These are phyloP conservation scores for Malaclemys terrapin DNA, from an alignment of 2,113 vertebrate species.

Conservation along the genomic window DNA sequence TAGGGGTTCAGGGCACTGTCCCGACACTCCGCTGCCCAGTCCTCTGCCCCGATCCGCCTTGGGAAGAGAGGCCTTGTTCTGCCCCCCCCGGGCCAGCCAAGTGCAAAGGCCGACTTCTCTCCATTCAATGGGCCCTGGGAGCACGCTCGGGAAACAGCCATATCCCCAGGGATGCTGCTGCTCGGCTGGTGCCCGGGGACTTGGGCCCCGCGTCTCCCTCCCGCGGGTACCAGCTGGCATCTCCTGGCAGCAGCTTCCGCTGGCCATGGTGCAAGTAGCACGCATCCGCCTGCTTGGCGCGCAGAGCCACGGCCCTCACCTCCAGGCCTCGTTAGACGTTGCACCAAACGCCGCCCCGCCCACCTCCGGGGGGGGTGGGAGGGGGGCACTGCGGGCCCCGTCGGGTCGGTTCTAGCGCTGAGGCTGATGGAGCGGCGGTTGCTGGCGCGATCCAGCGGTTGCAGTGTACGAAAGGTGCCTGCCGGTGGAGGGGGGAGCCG, in stretches of 20 bases:
- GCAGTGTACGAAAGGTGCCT: too few species aligned
- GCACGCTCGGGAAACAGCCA: background rate
- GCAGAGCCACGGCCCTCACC: too few species aligned
- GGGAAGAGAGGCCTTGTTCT: slow-evolving; percentile 14
- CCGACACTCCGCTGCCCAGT: background rate
- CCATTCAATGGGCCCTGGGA: background rate
- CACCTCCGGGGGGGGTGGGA: too few species aligned
- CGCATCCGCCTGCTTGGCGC: background rate
- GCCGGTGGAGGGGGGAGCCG: background rate
- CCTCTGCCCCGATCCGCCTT: background rate
- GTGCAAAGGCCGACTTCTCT: slow-evolving; percentile 16
- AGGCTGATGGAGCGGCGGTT: too few species aligned
- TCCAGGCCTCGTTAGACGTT: too few species aligned
- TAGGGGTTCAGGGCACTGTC: background rate
- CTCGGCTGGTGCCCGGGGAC: background rate
- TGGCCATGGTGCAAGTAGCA: too few species aligned
- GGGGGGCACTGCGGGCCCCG: too few species aligned
- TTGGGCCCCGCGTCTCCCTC: background rate
- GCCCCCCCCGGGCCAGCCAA: slow-evolving; percentile 38
- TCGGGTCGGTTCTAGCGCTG: too few species aligned
- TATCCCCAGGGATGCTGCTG: background rate
- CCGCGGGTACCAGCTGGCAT: background rate
- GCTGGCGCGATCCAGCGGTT: too few species aligned
- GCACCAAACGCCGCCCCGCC: too few species aligned
- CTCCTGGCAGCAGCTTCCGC: too few species aligned